A percentile compares a stretch with the other conserved stretches of the same genome.
Evolutionary conservation across 2,888 invertebrate genomes (phyloP).

Genomic region (Alcis repandata): DNA sequence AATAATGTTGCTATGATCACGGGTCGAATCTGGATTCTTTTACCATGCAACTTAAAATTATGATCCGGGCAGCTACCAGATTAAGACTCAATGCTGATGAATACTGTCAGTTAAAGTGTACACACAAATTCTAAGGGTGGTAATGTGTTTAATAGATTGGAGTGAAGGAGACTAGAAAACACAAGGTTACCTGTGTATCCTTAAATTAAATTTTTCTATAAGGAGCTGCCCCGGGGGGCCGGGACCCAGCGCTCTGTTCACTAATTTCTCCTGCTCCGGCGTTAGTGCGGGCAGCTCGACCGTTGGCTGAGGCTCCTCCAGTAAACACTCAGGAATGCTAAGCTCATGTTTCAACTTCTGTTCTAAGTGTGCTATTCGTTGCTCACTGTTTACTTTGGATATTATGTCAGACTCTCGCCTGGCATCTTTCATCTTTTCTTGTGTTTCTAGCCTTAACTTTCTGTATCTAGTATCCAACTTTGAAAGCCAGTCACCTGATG

Average conservation of each 20-base stretch:
- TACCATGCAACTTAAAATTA: too few species aligned
- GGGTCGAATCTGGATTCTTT: too few species aligned
- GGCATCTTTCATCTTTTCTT: constrained; percentile 79
- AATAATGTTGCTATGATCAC: too few species aligned
- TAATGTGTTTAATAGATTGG: too few species aligned
- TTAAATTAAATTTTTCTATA: constrained; percentile 83
- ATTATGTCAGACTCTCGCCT: constrained; percentile 79
- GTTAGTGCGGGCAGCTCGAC: constrained; percentile 88
- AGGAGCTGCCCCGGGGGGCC: constrained; percentile 89
- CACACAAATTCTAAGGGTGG: too few species aligned
- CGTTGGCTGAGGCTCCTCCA: constrained; percentile 76
- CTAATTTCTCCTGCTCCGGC: constrained; percentile 87
- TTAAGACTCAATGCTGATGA: too few species aligned
- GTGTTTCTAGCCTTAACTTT: constrained; percentile 71
- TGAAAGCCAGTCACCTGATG: constrained; percentile 84
- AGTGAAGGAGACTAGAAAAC: neutral
- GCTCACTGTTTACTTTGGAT: constrained; percentile 78
- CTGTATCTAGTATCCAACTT: constrained; percentile 81
- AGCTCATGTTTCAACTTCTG: constrained; percentile 77
- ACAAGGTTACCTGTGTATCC: constrained; percentile 74
- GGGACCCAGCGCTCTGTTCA: constrained; percentile 86
- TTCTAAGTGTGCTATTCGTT: constrained; percentile 76
- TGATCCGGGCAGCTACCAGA: too few species aligned
- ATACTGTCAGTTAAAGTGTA: too few species aligned
- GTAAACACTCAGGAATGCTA: constrained; percentile 82